These are phyloP conservation scores for Elanoides forficatus DNA, from an alignment of 2,113 vertebrate species.

Conservation along the genomic window DNA sequence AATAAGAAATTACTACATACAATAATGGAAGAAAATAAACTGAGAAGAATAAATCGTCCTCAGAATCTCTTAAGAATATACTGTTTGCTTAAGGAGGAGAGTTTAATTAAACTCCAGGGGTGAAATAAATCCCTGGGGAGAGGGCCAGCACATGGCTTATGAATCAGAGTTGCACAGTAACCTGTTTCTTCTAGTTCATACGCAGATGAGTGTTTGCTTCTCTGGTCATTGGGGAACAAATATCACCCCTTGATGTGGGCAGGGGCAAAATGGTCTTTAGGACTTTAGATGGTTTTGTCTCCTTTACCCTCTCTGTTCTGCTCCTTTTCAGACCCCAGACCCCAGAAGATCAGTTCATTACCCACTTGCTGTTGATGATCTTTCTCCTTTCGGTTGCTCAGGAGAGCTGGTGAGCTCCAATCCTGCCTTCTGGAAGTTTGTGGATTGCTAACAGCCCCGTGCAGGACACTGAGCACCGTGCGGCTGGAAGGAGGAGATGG, in stretches of 20 bases:
- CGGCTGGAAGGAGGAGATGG: background rate
- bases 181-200: background rate
- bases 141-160: background rate
- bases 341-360: background rate
- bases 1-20: background rate
- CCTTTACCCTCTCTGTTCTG: background rate
- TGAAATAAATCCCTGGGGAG: background rate
- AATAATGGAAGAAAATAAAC: background rate
- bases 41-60: background rate
- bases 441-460: background rate
- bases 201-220: background rate
- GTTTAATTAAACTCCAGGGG: conserved; percentile 32
- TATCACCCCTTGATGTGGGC: background rate
- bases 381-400: background rate
- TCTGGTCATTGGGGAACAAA: background rate
- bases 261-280: background rate
- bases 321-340: background rate
- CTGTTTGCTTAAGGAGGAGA: background rate
- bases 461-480: background rate
- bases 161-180: background rate
- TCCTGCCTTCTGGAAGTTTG: background rate
- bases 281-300: background rate
- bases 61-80: background rate
- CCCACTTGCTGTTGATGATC: background rate
- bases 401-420: background rate